Evolutionary conservation across 2,113 vertebrate genomes (phyloP), one percentile per base, ranked within the genome.

Genomic region (Eurypyga helias): DNA sequence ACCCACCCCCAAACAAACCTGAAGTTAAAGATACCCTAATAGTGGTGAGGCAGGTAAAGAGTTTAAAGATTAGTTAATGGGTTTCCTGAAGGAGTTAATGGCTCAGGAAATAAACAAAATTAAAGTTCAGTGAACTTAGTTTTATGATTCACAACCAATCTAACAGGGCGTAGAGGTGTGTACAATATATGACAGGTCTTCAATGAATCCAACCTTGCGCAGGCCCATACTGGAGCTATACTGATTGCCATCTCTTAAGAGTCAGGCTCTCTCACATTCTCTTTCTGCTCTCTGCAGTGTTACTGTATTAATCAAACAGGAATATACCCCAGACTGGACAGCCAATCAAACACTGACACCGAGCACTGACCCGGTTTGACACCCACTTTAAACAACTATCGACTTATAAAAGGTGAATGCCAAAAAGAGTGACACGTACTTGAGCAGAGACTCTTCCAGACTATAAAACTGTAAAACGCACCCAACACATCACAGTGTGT

Each of bases 61-160:
- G 71, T 73, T 72, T 54, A 86, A 75, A 92, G 55, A 77, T 83
- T 21, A 84, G 55, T 76, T 85, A 67, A 94, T 49, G 33, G 45
- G 49, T 93, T 97, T 90, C 76, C 48, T 80, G 90, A 94, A 83
- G 75, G 54, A 92, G 95, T 83, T 71, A 62, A 95, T 92, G 69
- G 55, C 82, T 94, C 46, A 87, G 61, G 48, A 73, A 70, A 83
- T 88, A 83, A 83, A 34, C 18, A 87, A 93, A 96, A 91, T 33
- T 82, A 61, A 65, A 83, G 93, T 95, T 96, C 94, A 94, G 7
- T 79, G 45, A 94, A 67, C 77, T 87, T 64, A 67, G 58, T 34
- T 62, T 54, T 71, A 71, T 93, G 85, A 93, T 81, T 95, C 85
- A 94, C 45, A 45, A 34, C 46, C 33, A 45, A 60, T 48, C 38